Conservation (phyloP, 1,140 invertebrate genomes). For the Caenorhabditis tropicalis region DNA sequence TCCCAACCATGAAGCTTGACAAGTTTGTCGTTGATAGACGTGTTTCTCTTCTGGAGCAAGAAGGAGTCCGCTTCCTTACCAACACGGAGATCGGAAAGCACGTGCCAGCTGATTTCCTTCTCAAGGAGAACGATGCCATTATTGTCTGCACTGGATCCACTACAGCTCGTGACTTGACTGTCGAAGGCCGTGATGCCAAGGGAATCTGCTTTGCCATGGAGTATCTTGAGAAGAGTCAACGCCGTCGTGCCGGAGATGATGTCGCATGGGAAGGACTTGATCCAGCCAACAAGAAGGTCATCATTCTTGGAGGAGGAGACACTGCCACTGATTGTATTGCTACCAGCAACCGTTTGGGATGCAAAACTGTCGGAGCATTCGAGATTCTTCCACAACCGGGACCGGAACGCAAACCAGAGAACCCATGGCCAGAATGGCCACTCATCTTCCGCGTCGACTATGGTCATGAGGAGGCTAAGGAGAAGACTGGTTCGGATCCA, state of each 20-base stretch:
- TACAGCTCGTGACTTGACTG: constrained; percentile 85
- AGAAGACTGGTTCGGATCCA: constrained; percentile 92
- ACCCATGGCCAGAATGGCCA: constrained; percentile 97
- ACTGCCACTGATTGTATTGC: constrained; percentile 99
- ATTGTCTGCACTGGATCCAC: constrained; percentile 91
- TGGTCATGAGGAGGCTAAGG: constrained; percentile 93
- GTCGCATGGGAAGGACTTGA: constrained; percentile 77
- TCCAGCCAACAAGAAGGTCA: constrained; percentile 91
- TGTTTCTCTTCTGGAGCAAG: constrained; percentile 84
- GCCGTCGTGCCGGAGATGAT: constrained; percentile 84
- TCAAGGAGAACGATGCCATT: constrained; percentile 84
- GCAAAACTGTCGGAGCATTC: constrained; percentile 93
- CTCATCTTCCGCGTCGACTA: constrained; percentile 96
- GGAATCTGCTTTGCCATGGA: constrained; percentile 97
- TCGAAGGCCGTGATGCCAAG: constrained; percentile 81
- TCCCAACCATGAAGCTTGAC: constrained; percentile 80
- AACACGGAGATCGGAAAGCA: constrained; percentile 90
- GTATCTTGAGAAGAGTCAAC: constrained; percentile 95
- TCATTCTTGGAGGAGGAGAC: constrained; percentile 96
- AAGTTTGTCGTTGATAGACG: constrained; percentile 82
- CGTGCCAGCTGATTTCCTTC: constrained; percentile 80
- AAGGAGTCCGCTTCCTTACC: constrained; percentile 90
- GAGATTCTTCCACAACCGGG: constrained; percentile 95
- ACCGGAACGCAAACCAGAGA: constrained; percentile 79
- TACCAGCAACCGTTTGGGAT: constrained; percentile 91